Conservation (phyloP, 2,113 vertebrate species). For the Mustela nigripes region DNA sequence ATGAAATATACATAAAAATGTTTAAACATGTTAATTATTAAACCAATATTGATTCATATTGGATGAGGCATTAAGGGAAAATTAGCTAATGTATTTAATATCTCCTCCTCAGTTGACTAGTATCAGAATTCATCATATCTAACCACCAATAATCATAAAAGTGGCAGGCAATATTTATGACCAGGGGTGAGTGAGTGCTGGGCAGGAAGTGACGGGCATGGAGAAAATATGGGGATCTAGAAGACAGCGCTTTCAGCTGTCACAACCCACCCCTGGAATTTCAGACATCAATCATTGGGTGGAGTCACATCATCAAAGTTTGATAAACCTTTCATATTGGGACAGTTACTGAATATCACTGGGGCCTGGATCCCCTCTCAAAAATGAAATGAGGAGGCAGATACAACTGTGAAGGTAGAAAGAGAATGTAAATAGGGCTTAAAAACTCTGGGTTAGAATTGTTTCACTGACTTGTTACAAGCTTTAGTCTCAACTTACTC, state of each 20-base stretch:
- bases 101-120: conserved; percentile 85
- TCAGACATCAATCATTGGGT: conserved; percentile 72
- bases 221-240: conserved; percentile 72
- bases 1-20: conserved; percentile 92
- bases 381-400: conserved; percentile 42
- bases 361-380: conserved; percentile 48
- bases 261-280: conserved; percentile 33
- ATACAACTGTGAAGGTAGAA: not conserved
- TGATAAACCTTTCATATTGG: conserved; percentile 75
- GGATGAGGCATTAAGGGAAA: conserved; percentile 89
- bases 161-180: conserved; percentile 88
- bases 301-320: conserved; percentile 61
- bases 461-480: not conserved
- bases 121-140: conserved; percentile 90
- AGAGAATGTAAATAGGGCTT: not conserved
- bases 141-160: conserved; percentile 91
- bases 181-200: conserved; percentile 45
- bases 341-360: conserved; percentile 69
- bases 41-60: conserved; percentile 92
- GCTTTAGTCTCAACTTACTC: not conserved
- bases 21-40: conserved; percentile 93
- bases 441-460: not conserved
- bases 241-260: conserved; percentile 63
- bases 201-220: conserved; percentile 68
- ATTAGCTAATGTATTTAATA: conserved; percentile 91